Conservation (phyloP, 2,888 invertebrate genomes). For the Unio delphinus region DNA sequence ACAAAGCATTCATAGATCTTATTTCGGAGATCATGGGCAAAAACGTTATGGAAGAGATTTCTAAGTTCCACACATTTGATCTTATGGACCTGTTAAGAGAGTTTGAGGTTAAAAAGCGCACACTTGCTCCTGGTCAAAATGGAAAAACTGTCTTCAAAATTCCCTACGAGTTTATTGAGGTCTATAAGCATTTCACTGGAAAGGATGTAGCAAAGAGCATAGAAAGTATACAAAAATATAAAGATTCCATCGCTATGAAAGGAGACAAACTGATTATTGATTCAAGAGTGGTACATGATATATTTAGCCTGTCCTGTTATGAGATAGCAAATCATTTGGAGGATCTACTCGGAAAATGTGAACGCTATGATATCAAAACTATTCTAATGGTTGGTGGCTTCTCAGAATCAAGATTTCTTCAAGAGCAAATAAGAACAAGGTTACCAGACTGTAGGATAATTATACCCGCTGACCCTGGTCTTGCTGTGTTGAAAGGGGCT, state of each 20-base stretch:
- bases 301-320: slow-evolving; percentile 1
- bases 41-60: neutral
- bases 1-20: slow-evolving; percentile 4
- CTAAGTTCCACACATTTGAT: neutral
- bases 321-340: neutral
- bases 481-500: slow-evolving; percentile 1
- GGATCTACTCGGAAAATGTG: neutral
- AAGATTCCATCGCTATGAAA: neutral
- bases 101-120: slow-evolving; percentile 3
- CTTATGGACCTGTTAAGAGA: slow-evolving; percentile 1
- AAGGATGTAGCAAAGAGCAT: too few relatives aligned
- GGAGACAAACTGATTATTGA: slow-evolving; percentile 3
- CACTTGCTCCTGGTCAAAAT: too few relatives aligned
- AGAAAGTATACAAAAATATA: too few relatives aligned
- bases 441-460: neutral
- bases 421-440: neutral
- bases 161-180: too few relatives aligned
- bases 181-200: too few relatives aligned
- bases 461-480: neutral
- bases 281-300: neutral
- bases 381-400: slow-evolving; percentile 10
- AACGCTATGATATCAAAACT: neutral
- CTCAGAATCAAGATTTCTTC: neutral
- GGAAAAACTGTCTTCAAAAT: too few relatives aligned
- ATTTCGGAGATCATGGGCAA: slow-evolving; percentile 2